phyloP scores from a whole-genome alignment of 2,888 invertebrate species.

The Acronicta alni region DNA sequence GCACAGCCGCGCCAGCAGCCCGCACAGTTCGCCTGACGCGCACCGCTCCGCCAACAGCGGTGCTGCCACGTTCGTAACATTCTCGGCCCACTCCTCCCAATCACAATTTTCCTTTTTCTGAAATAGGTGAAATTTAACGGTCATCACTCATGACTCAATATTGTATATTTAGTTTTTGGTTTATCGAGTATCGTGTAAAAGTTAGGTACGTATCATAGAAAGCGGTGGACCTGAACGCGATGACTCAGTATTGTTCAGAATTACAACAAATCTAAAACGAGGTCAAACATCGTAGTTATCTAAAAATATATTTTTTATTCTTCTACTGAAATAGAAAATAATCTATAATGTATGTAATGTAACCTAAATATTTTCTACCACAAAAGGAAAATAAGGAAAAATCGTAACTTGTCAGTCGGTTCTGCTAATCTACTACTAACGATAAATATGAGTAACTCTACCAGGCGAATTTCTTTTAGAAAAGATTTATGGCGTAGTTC shows the following conservation, averaged over 20 bases:
- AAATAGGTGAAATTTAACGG: slow-evolving; percentile 20
- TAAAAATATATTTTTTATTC: too few relatives aligned
- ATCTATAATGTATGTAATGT: too few relatives aligned
- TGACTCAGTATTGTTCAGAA: neutral
- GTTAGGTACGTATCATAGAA: slow-evolving; percentile 26
- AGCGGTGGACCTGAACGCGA: slow-evolving; percentile 17
- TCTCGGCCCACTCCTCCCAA: slow-evolving; percentile 85
- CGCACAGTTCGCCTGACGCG: slow-evolving; percentile 89
- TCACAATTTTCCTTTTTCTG: slow-evolving; percentile 78
- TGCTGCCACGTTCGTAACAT: slow-evolving; percentile 75
- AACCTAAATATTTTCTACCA: too few relatives aligned
- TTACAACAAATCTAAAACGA: neutral
- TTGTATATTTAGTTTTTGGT: slow-evolving; percentile 15
- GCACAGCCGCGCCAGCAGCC: slow-evolving; percentile 92
- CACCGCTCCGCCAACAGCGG: slow-evolving; percentile 87
- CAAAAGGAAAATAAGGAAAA: too few relatives aligned
- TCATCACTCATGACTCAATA: slow-evolving; percentile 16
- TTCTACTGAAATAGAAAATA: too few relatives aligned
- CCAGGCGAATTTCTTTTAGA: slow-evolving; percentile 6
- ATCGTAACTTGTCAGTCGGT: neutral
- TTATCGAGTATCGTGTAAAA: slow-evolving; percentile 10
- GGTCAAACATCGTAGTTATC: too few relatives aligned
- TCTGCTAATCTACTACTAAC: neutral
- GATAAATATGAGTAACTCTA: neutral
- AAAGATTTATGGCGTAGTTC: slow-evolving; percentile 13